Conservation (phyloP, 2,797 vertebrate genomes). For the Ceyx erithaca region DNA sequence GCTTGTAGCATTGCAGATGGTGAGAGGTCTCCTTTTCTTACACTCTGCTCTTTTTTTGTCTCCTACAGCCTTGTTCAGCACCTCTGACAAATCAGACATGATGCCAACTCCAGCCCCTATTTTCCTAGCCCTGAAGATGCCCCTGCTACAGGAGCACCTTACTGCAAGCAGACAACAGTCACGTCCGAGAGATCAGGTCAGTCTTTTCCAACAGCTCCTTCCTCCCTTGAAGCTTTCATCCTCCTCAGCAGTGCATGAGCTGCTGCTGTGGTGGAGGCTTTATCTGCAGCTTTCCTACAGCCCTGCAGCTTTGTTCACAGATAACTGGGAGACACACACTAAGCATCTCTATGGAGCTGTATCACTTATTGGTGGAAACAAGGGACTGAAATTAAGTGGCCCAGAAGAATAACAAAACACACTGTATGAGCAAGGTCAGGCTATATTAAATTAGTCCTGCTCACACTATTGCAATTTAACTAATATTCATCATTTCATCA, state of each 20-base stretch:
- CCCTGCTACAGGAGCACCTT: not conserved
- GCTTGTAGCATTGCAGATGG: not conserved
- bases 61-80: not conserved
- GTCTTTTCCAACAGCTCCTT: not conserved
- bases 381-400: not conserved
- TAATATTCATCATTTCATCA: not conserved
- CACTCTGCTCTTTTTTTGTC: not conserved
- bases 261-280: not conserved
- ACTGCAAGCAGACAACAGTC: not conserved
- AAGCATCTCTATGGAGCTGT: not conserved
- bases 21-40: not conserved
- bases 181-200: not conserved
- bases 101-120: not conserved
- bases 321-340: not conserved
- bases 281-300: not conserved
- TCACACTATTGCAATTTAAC: not conserved
- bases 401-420: not conserved
- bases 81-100: not conserved
- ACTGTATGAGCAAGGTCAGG: not conserved
- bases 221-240: not conserved
- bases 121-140: not conserved
- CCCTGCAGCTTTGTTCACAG: not conserved
- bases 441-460: not conserved
- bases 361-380: not conserved
- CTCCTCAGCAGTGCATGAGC: not conserved